phyloP scores from a whole-genome alignment of 2,888 invertebrate genomes.

The Microctonus hyperodae region DNA sequence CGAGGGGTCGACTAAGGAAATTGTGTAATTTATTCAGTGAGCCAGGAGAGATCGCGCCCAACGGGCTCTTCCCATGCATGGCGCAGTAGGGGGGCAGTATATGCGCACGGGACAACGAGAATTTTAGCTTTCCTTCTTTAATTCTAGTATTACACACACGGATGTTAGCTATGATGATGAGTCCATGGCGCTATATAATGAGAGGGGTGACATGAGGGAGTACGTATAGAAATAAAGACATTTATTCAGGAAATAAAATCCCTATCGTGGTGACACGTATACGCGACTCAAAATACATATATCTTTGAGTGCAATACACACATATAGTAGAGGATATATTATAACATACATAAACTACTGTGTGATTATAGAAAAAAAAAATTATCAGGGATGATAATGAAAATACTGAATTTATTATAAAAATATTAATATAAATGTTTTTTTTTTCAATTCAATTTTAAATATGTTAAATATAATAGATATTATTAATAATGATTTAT shows the following conservation, averaged over 20 bases:
- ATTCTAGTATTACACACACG: neutral
- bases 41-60: conserved; percentile 40
- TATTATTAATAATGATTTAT: too few relatives aligned
- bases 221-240: conserved; percentile 37
- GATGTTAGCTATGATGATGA: neutral
- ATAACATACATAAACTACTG: too few relatives aligned
- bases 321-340: too few relatives aligned
- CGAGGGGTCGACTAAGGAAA: conserved; percentile 43
- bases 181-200: neutral
- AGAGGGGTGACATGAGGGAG: conserved; percentile 33
- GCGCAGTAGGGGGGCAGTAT: conserved; percentile 17
- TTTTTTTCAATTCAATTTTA: too few relatives aligned
- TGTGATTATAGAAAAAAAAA: too few relatives aligned
- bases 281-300: too few relatives aligned
- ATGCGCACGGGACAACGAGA: neutral
- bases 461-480: too few relatives aligned
- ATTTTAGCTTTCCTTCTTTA: too few relatives aligned
- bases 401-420: too few relatives aligned
- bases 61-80: conserved; percentile 30
- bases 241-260: conserved; percentile 43
- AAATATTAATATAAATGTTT: too few relatives aligned
- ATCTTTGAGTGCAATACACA: too few relatives aligned
- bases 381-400: too few relatives aligned
- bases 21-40: conserved; percentile 54
- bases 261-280: conserved; percentile 35